phyloP scores from a whole-genome alignment of 2,797 vertebrate species.

The Pipistrellus pipistrellus region DNA sequence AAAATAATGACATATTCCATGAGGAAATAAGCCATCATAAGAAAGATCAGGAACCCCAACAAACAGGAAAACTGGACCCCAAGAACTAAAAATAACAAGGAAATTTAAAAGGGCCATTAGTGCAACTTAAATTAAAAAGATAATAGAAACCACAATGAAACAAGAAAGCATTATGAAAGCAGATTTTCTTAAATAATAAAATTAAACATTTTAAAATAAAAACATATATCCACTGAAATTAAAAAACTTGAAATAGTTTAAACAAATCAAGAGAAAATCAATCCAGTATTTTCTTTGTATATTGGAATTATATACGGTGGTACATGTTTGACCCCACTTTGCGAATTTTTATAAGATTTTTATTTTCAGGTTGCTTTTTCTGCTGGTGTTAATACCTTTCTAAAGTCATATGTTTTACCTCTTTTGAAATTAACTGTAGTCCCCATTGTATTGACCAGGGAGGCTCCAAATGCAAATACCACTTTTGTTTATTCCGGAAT shows the following conservation, averaged over 20 bases:
- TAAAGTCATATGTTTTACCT: background rate
- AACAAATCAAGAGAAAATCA: background rate
- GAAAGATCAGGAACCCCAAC: too few species aligned
- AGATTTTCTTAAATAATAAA: background rate
- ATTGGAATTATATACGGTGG: background rate
- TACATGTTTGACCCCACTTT: background rate
- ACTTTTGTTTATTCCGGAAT: constrained; percentile 63
- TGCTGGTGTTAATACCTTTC: background rate
- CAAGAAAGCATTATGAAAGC: constrained; percentile 5
- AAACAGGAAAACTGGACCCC: too few species aligned
- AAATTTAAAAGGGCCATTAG: too few species aligned
- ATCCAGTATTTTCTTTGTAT: background rate
- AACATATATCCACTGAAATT: background rate
- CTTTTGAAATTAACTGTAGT: constrained; percentile 75
- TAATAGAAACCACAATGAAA: too few species aligned
- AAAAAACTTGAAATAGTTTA: background rate
- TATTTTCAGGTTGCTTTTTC: constrained; percentile 26
- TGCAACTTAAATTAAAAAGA: too few species aligned
- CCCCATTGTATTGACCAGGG: constrained; percentile 19
- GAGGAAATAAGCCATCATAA: too few species aligned
- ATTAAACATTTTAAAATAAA: background rate
- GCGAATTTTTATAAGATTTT: constrained; percentile 13
- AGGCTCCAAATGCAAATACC: constrained; percentile 57
- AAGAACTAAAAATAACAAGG: too few species aligned
- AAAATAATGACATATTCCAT: too few species aligned